phyloP scores from a whole-genome alignment of 1,140 invertebrate species.

The Nasonia vitripennis region DNA sequence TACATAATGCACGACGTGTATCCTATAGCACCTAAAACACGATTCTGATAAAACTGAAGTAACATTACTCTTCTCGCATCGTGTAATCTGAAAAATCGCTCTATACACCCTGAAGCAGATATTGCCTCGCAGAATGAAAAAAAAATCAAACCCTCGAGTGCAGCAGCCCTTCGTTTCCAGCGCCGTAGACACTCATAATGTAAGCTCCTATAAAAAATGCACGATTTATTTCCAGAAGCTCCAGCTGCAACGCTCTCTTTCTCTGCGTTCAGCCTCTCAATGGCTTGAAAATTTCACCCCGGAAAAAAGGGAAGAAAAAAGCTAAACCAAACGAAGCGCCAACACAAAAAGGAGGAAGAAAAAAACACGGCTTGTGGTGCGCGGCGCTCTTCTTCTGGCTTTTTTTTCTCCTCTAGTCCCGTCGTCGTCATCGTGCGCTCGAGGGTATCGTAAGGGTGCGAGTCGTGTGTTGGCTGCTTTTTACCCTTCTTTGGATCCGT shows the following conservation, averaged over 20 bases:
- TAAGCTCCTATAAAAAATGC: not conserved
- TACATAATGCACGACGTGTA: no score
- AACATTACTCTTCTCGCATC: no score
- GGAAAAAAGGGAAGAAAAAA: not conserved
- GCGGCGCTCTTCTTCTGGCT: not conserved
- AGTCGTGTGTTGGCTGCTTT: not conserved
- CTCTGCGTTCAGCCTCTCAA: not conserved
- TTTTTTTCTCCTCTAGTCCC: not conserved
- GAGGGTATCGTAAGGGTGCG: not conserved
- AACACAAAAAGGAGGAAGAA: not conserved
- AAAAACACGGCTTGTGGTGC: not conserved
- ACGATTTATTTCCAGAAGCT: conserved; percentile 25
- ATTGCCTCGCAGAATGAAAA: not conserved
- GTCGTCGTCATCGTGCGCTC: not conserved
- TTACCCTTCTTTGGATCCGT: not conserved
- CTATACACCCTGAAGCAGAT: not conserved
- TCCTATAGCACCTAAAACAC: no score
- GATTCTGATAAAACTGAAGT: no score
- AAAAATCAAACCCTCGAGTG: no score
- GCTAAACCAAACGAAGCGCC: conserved; percentile 15
- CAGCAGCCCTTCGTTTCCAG: not conserved
- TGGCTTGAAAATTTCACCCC: not conserved
- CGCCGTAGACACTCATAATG: not conserved
- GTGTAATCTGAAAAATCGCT: not conserved
- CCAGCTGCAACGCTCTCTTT: not conserved